A percentile compares a stretch with the other conserved stretches of the same genome.
Conservation (phyloP, 2,797 vertebrate genomes). For the Picus viridis region DNA sequence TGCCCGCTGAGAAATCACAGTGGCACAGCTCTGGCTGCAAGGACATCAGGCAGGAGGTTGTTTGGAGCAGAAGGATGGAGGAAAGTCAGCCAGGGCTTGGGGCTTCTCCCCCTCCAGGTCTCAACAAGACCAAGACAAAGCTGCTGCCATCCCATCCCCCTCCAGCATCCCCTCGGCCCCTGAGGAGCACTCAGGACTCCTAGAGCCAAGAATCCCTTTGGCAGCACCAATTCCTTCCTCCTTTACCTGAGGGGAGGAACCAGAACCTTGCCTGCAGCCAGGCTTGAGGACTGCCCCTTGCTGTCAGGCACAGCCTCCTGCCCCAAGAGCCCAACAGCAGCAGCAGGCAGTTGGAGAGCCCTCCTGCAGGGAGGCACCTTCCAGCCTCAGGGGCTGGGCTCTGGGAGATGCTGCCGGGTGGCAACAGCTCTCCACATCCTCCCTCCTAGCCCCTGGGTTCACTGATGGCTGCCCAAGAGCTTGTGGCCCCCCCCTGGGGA, state of each 20-base stretch:
- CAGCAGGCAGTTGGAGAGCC: fast-evolving
- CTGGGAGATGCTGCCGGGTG: neutral
- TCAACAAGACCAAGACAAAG: too few relatives aligned
- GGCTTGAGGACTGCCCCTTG: neutral
- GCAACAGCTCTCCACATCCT: neutral
- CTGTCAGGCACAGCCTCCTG: neutral
- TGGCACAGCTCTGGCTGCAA: neutral
- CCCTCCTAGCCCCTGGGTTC: neutral
- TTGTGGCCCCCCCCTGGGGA: too few relatives aligned
- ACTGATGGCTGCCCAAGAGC: neutral
- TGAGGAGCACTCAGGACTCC: too few relatives aligned
- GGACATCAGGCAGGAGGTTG: fast-evolving
- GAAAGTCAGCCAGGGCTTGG: too few relatives aligned
- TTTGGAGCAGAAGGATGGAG: too few relatives aligned
- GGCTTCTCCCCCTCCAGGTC: too few relatives aligned
- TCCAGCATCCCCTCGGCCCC: too few relatives aligned
- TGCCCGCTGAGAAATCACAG: neutral
- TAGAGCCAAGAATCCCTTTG: neutral
- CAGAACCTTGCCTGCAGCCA: neutral
- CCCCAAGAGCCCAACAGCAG: neutral
- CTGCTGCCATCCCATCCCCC: too few relatives aligned
- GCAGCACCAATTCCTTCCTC: neutral
- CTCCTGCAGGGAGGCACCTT: neutral
- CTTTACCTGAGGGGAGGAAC: neutral
- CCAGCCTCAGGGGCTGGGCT: neutral